These are phyloP conservation scores for Phyllopteryx taeniolatus DNA, from an alignment of 2,113 vertebrate genomes.

Conservation along the genomic window DNA sequence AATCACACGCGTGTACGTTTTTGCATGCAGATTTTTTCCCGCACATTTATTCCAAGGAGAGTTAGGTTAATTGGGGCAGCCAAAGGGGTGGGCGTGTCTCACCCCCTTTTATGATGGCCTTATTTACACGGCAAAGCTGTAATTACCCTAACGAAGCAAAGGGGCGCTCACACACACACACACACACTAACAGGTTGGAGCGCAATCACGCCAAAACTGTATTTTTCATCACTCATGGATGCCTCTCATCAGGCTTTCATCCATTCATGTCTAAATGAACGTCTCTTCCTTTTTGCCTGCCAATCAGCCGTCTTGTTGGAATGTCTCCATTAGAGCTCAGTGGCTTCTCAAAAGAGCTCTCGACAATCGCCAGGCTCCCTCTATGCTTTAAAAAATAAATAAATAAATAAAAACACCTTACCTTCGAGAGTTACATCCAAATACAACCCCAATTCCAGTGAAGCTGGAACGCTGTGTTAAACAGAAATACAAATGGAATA, in stretches of 20 bases:
- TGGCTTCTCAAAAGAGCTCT: conserved; percentile 52
- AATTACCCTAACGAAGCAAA: conserved; percentile 73
- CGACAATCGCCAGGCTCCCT: conserved; percentile 57
- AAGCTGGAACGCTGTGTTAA: conserved; percentile 12
- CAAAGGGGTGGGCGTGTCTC: conserved; percentile 72
- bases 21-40: conserved; percentile 46
- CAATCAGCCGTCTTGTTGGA: conserved; percentile 70
- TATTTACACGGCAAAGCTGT: conserved; percentile 75
- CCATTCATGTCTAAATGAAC: conserved; percentile 73
- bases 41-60: conserved; percentile 66
- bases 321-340: conserved; percentile 54
- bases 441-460: conserved; percentile 7
- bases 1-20: background rate
- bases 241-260: conserved; percentile 55
- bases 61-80: conserved; percentile 75
- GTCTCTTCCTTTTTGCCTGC: conserved; percentile 51
- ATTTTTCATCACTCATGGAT: conserved; percentile 66
- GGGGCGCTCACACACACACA: conserved; percentile 21
- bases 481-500: background rate
- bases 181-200: conserved; percentile 49
- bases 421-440: conserved; percentile 7
- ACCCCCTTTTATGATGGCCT: conserved; percentile 62
- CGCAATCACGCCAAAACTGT: conserved; percentile 70
- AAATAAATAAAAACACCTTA: background rate
- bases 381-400: conserved; percentile 11